Evolutionary conservation across 2,888 invertebrate genomes (phyloP).

Genomic region (Arenicola marina): DNA sequence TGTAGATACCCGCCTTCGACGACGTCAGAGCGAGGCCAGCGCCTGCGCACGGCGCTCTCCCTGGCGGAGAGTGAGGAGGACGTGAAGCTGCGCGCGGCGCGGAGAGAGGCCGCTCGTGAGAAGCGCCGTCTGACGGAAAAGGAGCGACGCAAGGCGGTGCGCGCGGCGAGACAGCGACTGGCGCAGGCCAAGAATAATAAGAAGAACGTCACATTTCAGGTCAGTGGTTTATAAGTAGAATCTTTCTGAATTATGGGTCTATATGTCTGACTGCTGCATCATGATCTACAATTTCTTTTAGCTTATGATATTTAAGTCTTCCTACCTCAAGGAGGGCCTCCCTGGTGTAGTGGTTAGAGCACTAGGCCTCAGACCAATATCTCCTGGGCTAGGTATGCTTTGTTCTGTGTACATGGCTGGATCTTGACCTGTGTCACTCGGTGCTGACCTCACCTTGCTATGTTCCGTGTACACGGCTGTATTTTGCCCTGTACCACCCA

Average conservation of each 20-base stretch:
- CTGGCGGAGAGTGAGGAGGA: conserved; percentile 49
- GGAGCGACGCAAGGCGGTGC: conserved; percentile 53
- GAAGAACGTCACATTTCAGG: conserved; percentile 21
- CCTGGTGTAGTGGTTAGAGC: too few relatives aligned
- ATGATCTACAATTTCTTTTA: background rate
- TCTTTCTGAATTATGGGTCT: background rate
- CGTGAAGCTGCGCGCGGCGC: conserved; percentile 29
- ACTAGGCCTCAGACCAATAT: too few relatives aligned
- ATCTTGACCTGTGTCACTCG: too few relatives aligned
- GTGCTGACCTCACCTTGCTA: too few relatives aligned
- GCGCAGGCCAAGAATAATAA: conserved; percentile 49
- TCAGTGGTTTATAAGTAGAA: too few relatives aligned
- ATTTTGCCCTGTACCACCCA: too few relatives aligned
- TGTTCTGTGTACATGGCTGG: too few relatives aligned
- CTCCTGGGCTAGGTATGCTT: too few relatives aligned
- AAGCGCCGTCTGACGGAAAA: conserved; percentile 53
- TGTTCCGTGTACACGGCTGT: too few relatives aligned
- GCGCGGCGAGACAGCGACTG: conserved; percentile 50
- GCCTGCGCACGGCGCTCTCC: conserved; percentile 36
- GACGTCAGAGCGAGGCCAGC: conserved; percentile 43
- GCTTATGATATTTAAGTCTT: background rate
- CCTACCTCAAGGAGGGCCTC: too few relatives aligned
- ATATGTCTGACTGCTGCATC: background rate
- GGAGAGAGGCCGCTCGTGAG: conserved; percentile 35
- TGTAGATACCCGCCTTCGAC: conserved; percentile 48